A percentile compares a stretch with the other conserved stretches of the same genome.
These are phyloP conservation scores for Dromococcyx pavoninus DNA, from an alignment of 2,797 vertebrate species.

Conservation along the genomic window DNA sequence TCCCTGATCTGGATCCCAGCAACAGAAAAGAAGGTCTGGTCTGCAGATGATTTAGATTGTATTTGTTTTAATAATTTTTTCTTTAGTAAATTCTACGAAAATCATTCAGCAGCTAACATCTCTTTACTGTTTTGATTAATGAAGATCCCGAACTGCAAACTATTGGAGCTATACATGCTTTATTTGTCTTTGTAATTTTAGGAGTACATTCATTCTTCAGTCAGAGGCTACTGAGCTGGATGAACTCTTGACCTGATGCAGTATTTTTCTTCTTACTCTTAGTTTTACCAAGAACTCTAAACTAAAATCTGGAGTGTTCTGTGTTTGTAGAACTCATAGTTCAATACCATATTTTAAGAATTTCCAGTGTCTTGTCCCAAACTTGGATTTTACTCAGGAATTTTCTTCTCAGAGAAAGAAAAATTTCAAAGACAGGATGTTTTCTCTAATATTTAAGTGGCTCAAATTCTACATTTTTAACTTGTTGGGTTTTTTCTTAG, in stretches of 20 bases:
- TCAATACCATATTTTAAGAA: background rate
- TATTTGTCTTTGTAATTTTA: background rate
- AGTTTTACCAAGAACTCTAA: background rate
- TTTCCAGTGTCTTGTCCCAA: background rate
- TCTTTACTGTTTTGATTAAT: background rate
- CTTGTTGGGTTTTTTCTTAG: background rate
- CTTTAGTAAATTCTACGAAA: background rate
- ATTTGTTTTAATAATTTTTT: background rate
- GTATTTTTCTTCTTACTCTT: background rate
- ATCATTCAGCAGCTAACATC: background rate
- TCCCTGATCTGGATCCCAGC: background rate
- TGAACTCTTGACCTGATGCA: background rate
- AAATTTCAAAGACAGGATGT: background rate
- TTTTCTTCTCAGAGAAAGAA: background rate
- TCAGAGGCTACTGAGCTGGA: background rate
- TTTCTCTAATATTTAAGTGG: background rate
- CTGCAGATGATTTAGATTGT: background rate
- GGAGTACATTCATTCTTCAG: background rate
- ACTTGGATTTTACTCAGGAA: background rate
- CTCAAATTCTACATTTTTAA: background rate
- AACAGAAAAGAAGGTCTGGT: background rate
- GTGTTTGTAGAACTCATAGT: background rate
- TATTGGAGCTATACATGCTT: background rate
- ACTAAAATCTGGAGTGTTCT: background rate
- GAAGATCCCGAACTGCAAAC: background rate